Conservation (phyloP, 1,140 invertebrate genomes). For the Drosophila repleta region DNA sequence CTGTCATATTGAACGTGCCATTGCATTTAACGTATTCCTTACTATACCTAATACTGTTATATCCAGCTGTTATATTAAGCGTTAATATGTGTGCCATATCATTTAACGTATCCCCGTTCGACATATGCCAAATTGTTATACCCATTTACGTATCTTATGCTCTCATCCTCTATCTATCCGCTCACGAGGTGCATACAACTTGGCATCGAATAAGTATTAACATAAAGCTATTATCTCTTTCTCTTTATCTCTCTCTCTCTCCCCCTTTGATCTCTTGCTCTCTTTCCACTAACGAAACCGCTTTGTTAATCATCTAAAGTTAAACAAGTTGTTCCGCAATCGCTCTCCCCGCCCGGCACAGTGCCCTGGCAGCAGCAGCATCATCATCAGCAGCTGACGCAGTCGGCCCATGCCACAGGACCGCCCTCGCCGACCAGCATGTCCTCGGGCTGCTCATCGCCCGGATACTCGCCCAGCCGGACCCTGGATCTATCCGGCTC, state of each 20-base stretch:
- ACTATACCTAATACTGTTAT: constrained; percentile 5
- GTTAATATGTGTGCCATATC: neutral
- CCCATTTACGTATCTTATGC: constrained; percentile 13
- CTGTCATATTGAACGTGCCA: too few relatives aligned
- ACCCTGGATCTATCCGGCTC: constrained; percentile 85
- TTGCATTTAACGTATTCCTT: too few relatives aligned
- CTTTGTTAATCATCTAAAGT: constrained; percentile 76
- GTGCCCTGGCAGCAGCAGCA: constrained; percentile 86
- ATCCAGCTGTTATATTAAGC: neutral
- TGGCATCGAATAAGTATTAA: constrained; percentile 22
- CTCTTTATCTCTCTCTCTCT: constrained; percentile 17
- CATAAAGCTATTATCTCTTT: constrained; percentile 30
- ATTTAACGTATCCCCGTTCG: neutral
- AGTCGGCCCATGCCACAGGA: constrained; percentile 85
- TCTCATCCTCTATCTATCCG: constrained; percentile 11
- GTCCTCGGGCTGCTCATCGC: constrained; percentile 86
- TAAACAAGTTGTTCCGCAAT: constrained; percentile 87
- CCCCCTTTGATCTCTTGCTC: constrained; percentile 16
- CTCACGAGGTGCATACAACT: constrained; percentile 12
- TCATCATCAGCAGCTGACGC: constrained; percentile 82
- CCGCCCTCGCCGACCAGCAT: constrained; percentile 87
- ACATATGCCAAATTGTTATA: constrained; percentile 24
- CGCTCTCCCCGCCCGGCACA: constrained; percentile 85
- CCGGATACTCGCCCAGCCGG: constrained; percentile 83
- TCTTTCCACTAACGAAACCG: constrained; percentile 13